Evolutionary conservation across 2,113 vertebrate genomes (phyloP).

Genomic region (Thamnophis sirtalis): DNA sequence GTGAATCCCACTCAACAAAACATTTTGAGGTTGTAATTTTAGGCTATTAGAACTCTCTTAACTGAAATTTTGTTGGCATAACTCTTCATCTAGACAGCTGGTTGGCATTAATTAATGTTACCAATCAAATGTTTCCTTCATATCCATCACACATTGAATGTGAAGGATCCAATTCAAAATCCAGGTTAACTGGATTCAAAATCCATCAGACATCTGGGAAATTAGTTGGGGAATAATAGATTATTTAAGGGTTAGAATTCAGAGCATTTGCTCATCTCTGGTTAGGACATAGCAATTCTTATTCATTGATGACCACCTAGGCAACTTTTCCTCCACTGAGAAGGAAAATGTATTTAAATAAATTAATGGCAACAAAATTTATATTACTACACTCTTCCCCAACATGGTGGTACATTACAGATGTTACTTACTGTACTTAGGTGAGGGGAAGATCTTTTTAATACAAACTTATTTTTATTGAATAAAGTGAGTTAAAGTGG

Average conservation of each 20-base stretch:
- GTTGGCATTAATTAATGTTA: rapidly evolving
- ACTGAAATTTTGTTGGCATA: neutral
- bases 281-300: neutral
- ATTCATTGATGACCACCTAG: neutral
- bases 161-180: neutral
- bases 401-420: neutral
- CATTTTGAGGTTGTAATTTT: neutral
- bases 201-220: neutral
- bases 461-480: neutral
- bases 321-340: neutral
- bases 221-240: neutral
- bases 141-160: rapidly evolving
- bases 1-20: constrained; percentile 27
- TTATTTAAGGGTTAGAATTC: neutral
- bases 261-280: neutral
- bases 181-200: neutral
- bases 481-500: neutral
- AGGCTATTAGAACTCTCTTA: neutral
- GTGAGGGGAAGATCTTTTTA: neutral
- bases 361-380: neutral
- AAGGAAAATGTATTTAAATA: neutral
- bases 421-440: neutral
- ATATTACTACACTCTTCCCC: neutral
- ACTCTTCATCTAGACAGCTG: neutral
- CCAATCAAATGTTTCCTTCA: neutral